Conservation (phyloP, 2,888 invertebrate genomes). For the Apodemia hepburni region DNA sequence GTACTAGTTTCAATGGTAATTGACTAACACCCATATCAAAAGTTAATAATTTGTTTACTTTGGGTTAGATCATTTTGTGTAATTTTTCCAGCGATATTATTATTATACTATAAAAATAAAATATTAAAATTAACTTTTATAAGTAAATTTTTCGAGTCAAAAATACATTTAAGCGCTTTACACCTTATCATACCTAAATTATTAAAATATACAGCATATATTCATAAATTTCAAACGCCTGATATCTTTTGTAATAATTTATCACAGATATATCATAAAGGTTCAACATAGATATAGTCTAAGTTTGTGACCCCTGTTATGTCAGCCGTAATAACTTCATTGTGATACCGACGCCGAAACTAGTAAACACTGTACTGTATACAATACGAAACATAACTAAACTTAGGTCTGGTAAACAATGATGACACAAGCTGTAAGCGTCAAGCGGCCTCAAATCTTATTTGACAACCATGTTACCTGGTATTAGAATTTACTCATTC, state of each 20-base stretch:
- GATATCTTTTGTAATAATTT: not conserved
- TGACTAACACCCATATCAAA: too few species aligned
- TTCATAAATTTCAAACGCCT: too few species aligned
- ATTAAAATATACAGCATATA: too few species aligned
- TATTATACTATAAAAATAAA: too few species aligned
- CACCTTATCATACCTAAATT: too few species aligned
- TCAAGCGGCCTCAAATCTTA: slow-evolving; percentile 16
- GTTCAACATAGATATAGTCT: slow-evolving; percentile 36
- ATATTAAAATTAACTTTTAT: too few species aligned
- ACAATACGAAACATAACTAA: slow-evolving; percentile 31
- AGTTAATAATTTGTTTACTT: too few species aligned
- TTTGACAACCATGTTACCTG: not conserved
- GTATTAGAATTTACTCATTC: slow-evolving; percentile 7
- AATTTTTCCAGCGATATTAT: too few species aligned
- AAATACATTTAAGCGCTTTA: too few species aligned
- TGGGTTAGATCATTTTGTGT: too few species aligned
- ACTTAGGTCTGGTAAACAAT: slow-evolving; percentile 22
- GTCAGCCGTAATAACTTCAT: slow-evolving; percentile 35
- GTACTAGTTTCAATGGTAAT: too few species aligned
- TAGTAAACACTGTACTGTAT: slow-evolving; percentile 32
- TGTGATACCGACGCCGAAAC: slow-evolving; percentile 32
- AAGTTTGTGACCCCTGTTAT: slow-evolving; percentile 36
- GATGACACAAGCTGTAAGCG: slow-evolving; percentile 21
- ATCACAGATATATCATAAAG: slow-evolving; percentile 23
- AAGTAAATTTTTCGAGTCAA: too few species aligned